Conservation (phyloP, 64 coral and sea anemone species). For the Pachyseris speciosa region DNA sequence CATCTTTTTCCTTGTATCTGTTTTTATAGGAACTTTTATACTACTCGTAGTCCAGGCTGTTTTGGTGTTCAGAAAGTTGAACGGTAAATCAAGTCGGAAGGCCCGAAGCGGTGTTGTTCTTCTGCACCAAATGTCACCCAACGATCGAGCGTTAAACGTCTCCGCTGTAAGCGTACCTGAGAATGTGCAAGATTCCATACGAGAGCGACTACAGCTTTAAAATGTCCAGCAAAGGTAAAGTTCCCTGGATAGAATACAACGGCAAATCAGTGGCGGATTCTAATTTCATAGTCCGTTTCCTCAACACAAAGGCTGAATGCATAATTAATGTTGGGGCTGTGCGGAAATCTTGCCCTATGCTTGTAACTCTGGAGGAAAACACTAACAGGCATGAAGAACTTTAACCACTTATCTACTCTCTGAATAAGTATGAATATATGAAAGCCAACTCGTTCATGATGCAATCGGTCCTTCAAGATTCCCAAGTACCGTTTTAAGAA, state of each 20-base stretch:
- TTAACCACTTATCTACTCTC: too few relatives aligned
- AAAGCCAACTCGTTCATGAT: too few relatives aligned
- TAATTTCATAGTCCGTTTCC: constrained; percentile 62
- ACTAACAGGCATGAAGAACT: too few relatives aligned
- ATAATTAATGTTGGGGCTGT: constrained; percentile 44
- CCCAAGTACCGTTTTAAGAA: too few relatives aligned
- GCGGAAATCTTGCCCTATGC: constrained; percentile 21
- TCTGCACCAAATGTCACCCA: constrained; percentile 46
- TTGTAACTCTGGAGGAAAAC: constrained; percentile 70
- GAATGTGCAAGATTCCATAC: constrained; percentile 72
- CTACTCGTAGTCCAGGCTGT: neutral
- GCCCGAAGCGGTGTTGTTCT: constrained; percentile 29
- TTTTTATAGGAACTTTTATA: neutral
- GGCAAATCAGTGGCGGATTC: constrained; percentile 57
- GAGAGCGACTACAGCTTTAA: constrained; percentile 37
- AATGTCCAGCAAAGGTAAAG: constrained; percentile 66
- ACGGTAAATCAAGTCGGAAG: neutral
- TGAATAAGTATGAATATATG: too few relatives aligned
- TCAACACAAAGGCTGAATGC: constrained; percentile 51
- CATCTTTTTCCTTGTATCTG: neutral
- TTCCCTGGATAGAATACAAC: constrained; percentile 60
- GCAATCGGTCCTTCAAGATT: too few relatives aligned
- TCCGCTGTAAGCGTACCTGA: constrained; percentile 57
- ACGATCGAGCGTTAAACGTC: constrained; percentile 11
- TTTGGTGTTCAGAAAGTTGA: neutral